Percentiles rank a stretch among this genome's conserved stretches.
Conservation (phyloP, 2,888 invertebrate species). For the Drosophila borborema region DNA sequence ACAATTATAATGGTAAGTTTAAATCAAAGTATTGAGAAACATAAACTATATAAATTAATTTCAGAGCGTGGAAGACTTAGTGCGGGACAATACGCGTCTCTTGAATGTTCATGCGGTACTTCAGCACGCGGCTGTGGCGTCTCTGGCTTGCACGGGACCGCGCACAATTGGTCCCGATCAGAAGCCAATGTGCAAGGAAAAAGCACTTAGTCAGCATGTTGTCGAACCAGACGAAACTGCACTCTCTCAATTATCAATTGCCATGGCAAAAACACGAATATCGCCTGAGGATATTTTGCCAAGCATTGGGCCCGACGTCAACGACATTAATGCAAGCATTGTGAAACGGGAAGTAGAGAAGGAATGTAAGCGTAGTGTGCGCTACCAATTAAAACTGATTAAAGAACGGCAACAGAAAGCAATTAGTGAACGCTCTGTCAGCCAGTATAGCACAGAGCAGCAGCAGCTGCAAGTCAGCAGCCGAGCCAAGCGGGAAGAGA, state of each 20-base stretch:
- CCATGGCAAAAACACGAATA: no score
- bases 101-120: constrained; percentile 53
- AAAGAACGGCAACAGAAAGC: constrained; percentile 48
- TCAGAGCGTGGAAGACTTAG: constrained; percentile 58
- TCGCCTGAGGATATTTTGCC: constrained; percentile 37
- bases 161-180: constrained; percentile 78
- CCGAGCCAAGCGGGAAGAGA: constrained; percentile 51
- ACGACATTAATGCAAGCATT: constrained; percentile 69
- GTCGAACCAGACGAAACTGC: neutral
- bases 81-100: constrained; percentile 27
- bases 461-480: constrained; percentile 38
- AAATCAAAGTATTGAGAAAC: neutral
- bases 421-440: constrained; percentile 5
- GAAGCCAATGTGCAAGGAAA: constrained; percentile 13
- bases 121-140: constrained; percentile 59
- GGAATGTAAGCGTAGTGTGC: constrained; percentile 69
- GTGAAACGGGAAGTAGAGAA: constrained; percentile 68
- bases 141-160: constrained; percentile 55
- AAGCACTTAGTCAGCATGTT: neutral
- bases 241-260: neutral
- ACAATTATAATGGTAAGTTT: constrained; percentile 35
- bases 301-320: constrained; percentile 48
- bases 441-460: constrained; percentile 9
- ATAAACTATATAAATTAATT: constrained; percentile 4
- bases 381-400: constrained; percentile 37